Evolutionary conservation across 2,113 vertebrate species (phyloP), one percentile per base, ranked within the genome.

Genomic region (Herpailurus yagouaroundi): DNA sequence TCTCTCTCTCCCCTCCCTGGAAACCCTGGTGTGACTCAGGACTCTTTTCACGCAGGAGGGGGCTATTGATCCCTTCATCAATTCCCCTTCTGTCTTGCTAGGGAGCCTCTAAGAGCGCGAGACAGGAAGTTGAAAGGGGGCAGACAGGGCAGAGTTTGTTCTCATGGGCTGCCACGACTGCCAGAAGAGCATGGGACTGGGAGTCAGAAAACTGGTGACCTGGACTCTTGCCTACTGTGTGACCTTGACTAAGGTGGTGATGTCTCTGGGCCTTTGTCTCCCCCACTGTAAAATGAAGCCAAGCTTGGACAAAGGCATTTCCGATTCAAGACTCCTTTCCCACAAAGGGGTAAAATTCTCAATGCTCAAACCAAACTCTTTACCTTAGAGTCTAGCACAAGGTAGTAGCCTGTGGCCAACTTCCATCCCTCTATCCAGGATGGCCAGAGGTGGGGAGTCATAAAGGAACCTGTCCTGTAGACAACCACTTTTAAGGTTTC

Each of bases 291-390:
- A 91, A 79, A 36, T 50, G 74, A 93, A 89, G 68, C 74, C 23
- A 76, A 74, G 25, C 77, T 66, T 96, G 57, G 88, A 81, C 27
- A 48, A 50, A 29, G 60, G 52, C 64, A 52, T 90, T 57, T 84
- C 68, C 92, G 36, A 76, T 48, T 84, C 25, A 89, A 93, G 86
- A 64, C 36, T 83, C 52, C 25, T 96, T 52, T 95, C 69, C 64
- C 64, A 1, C 41, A 64, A 93, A 94, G 33, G 41, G 12, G 38
- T 41, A n/a, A 89, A 71, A 76, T 45, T 27, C 60, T 77, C 23
- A 69, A 33, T 1, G 11, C 13, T 31, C 33, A 81, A 64, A 81
- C 55, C 76, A 69, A 84, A 60, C 15, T 87, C 33, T 71, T 48
- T 71, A 31, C 69, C 71, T 19, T 57, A 41, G 89, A 83, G 5